Conservation (phyloP, 2,113 vertebrate genomes). For the Myotis davidii region DNA sequence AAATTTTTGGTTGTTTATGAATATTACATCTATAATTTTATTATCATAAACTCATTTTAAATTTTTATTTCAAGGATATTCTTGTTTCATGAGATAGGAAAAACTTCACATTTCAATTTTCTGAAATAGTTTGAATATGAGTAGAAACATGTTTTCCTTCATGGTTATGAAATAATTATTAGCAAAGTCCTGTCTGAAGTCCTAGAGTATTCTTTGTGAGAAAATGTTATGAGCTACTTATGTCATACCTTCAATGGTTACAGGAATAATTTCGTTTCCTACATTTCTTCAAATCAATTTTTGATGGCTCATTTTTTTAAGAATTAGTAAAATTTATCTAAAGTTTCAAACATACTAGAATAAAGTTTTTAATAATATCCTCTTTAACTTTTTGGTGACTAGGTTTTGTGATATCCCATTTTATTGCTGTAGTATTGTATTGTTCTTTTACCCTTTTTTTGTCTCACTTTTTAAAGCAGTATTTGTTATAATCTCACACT, state of each 20-base stretch:
- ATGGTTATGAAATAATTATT: not conserved
- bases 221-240: not conserved
- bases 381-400: not conserved
- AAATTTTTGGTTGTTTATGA: not conserved
- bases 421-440: not conserved
- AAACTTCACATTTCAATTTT: not conserved
- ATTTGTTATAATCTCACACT: not conserved
- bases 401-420: not conserved
- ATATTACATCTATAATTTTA: not conserved
- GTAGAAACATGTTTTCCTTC: not conserved
- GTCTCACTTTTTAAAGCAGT: not conserved
- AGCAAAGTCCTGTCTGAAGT: not conserved
- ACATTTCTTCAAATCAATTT: not conserved
- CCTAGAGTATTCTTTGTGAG: not conserved
- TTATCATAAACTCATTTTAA: not conserved
- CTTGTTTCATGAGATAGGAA: not conserved
- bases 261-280: not conserved
- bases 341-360: not conserved
- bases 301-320: not conserved
- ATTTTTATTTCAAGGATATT: not conserved
- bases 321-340: not conserved
- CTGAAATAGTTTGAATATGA: not conserved
- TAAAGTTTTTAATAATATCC: not conserved
- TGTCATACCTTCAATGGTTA: not conserved
- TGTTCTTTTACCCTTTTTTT: not conserved